A percentile compares a stretch with the other conserved stretches of the same genome.
phyloP scores from a whole-genome alignment of 2,888 invertebrate species.

The Heliconius ismenius region DNA sequence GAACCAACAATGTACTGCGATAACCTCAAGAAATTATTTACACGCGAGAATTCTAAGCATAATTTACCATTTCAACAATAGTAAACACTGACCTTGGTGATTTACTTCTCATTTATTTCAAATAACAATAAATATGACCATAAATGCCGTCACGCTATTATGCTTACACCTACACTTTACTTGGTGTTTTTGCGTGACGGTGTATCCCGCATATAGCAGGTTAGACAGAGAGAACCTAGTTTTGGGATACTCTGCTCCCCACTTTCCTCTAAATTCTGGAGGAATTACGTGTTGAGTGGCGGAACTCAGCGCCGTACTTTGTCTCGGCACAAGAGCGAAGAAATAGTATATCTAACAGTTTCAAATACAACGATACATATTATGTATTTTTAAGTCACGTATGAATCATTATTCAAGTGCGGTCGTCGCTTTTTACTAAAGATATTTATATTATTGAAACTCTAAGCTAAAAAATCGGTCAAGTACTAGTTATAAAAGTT shows the following conservation, averaged over 20 bases:
- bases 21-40: constrained; percentile 53
- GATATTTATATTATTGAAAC: background rate
- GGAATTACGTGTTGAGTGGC: too few relatives aligned
- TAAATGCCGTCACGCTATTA: constrained; percentile 9
- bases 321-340: too few relatives aligned
- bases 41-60: constrained; percentile 58
- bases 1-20: constrained; percentile 55
- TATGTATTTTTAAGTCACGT: background rate
- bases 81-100: constrained; percentile 19
- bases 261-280: too few relatives aligned
- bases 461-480: background rate
- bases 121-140: background rate
- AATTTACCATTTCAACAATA: constrained; percentile 35
- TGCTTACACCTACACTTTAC: background rate
- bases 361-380: background rate
- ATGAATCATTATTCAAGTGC: background rate
- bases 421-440: background rate
- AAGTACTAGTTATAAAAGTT: too few relatives aligned
- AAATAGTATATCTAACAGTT: too few relatives aligned
- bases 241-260: too few relatives aligned
- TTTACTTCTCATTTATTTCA: constrained; percentile 7
- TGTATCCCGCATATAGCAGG: background rate
- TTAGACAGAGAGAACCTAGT: too few relatives aligned
- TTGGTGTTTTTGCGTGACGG: background rate
- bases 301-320: too few relatives aligned